Percentiles rank a stretch among this genome's conserved stretches.
Evolutionary conservation across 1,140 invertebrate species (phyloP).

Genomic region (Scaptomyza pallida): DNA sequence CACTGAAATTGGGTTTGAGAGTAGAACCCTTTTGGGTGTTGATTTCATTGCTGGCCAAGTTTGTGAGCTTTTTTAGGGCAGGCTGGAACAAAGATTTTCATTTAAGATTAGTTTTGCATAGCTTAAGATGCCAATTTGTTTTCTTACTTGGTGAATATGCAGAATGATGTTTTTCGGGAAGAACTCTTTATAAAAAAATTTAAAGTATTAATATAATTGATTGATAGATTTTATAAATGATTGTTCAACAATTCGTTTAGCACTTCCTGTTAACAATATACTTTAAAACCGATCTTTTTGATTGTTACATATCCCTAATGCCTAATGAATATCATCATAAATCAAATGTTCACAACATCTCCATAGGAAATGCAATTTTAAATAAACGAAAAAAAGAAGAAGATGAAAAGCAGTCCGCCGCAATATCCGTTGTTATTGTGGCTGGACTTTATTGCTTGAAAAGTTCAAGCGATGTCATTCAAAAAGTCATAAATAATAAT

Average conservation of each 20-base stretch:
- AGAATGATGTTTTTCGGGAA: no score
- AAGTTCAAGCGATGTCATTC: conserved; percentile 80
- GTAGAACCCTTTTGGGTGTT: conserved; percentile 62
- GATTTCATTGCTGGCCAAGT: conserved; percentile 28
- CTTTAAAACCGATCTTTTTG: not conserved
- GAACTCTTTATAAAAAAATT: no score
- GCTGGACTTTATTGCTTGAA: conserved; percentile 77
- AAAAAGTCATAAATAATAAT: conserved; percentile 84
- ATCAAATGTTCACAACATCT: conserved; percentile 61
- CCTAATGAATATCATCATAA: conserved; percentile 70
- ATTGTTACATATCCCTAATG: conserved; percentile 18
- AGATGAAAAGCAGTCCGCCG: conserved; percentile 7
- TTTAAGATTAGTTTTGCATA: conserved; percentile 58
- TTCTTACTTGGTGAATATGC: not conserved
- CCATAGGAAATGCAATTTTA: conserved; percentile 37
- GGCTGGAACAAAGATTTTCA: conserved; percentile 60
- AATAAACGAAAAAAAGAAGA: conserved; percentile 16
- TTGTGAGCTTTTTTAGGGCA: conserved; percentile 32
- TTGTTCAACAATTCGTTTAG: no score
- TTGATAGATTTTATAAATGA: no score
- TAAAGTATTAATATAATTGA: no score
- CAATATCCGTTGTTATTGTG: conserved; percentile 60
- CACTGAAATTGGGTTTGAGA: conserved; percentile 8
- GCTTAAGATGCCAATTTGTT: conserved; percentile 43
- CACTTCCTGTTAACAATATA: not conserved